Evolutionary conservation across 2,888 invertebrate genomes (phyloP), one percentile per base, ranked within the genome.

Genomic region (Stenotaenia linearis): DNA sequence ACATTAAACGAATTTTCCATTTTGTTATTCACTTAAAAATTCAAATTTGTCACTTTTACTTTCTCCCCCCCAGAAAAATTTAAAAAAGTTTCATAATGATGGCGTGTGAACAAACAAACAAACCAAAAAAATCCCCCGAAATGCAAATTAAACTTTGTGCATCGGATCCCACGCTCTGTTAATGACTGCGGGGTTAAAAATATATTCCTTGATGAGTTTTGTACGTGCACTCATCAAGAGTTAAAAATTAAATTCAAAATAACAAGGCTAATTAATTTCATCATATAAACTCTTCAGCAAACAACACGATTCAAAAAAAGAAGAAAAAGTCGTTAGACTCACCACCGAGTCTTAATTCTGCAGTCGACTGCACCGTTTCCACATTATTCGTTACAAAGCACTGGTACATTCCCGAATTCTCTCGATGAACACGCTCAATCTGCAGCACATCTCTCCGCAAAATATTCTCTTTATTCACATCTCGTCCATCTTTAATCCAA

Each of bases 321-420:
- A n/a, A 50, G 50, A 3, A n/a, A 50, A 50, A 50, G 18, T 18
- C 18, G 3, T 18, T n/a, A 21, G 21, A 18, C 79, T 79, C 75
- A 80, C 80, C 80, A 79, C 80, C 80, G n/a, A 80, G 78, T 15
- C 80, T 78, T 21, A 80, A 40, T 78, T 80, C 80, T 32, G 80
- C 80, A 30, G 80, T 80, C 25, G 80, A 80, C 74, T 80, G 80
- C n/a, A 80, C 80, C 6, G 80, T 79, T 28, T 80, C 80, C 32
- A 45, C 32, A 37, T 56, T 69, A 75, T 80, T 80, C 30, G 30
- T 77, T 18, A 79, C 79, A 23, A 80, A 79, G 37, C 80, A 80
- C 37, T 80, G 80, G 40, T 80, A 80, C 79, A 80, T 79, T 23
- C 80, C 80, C 28, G 80, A 78, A 30, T 79, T 18, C 37, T 79